Evolutionary conservation across 1,140 invertebrate genomes (phyloP), one percentile per base, ranked within the genome.

Genomic region (Homalodisca vitripennis): DNA sequence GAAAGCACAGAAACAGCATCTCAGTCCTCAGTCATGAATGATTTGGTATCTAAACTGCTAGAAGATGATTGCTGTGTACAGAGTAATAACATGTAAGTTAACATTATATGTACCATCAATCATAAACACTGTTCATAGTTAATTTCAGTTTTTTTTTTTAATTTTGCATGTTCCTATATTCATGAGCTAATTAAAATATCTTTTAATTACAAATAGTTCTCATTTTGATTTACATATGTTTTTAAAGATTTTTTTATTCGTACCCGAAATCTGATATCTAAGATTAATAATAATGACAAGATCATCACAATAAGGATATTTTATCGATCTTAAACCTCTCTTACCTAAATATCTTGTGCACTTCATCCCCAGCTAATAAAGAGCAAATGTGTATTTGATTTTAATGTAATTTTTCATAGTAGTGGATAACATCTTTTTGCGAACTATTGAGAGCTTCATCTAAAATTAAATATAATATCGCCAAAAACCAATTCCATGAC

Each of bases 11-110:
- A 60, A 13, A 27, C 27, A 14, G 10, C 6, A 2, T 13, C 27
- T 27, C 55, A 60, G 24, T 13, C 55, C 27, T 51, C 48, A 51
- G 55, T 27, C 3, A 60, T 60, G 55, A 60, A 60, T 27, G 55
- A 60, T 60, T 27, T 27, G 2, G 55, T 60, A 3, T 60, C 55
- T 2, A 60, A 60, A 60, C 22, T 60, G 26, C 55, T 60, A 13
- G 55, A 60, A 60, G 55, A 60, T 12, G 55, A 60, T n/a, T 30
- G 24, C 26, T 3, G 27, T 29, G 6, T 60, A 6, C 55, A 26
- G 22, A 51, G 22, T 6, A 41, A 41, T 20, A 51, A 51, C 14
- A 41, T 17, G 17, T 10, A 6, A 41, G 6, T 41, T 22, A 53
- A 6, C 48, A 53, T 12, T 53, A 53, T 6, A 22, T 14, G 20